Conservation (phyloP, 2,888 invertebrate genomes). For the Coremacera marginata region DNA sequence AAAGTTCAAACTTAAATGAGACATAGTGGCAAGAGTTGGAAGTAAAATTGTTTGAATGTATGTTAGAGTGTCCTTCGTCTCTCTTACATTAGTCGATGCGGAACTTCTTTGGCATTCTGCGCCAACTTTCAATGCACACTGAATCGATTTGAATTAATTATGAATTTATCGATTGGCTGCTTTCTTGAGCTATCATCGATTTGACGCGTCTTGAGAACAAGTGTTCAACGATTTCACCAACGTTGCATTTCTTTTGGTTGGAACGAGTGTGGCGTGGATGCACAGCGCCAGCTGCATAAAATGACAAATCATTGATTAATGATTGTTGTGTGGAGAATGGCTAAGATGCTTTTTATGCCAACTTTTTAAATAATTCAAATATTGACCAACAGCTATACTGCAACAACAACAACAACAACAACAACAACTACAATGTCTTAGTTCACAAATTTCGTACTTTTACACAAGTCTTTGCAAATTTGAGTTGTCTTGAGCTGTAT, state of each 20-base stretch:
- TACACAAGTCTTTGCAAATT: background rate
- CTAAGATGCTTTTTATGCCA: background rate
- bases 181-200: background rate
- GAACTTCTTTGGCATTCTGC: too few relatives aligned
- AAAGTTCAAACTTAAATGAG: too few relatives aligned
- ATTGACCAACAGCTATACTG: slow-evolving; percentile 24
- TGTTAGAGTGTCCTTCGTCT: too few relatives aligned
- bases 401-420: slow-evolving; percentile 29
- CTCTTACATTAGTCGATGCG: too few relatives aligned
- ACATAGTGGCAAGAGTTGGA: too few relatives aligned
- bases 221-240: slow-evolving; percentile 4
- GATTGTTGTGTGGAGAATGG: slow-evolving; percentile 16
- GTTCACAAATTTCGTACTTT: background rate
- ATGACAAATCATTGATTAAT: slow-evolving; percentile 37
- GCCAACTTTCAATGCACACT: too few relatives aligned
- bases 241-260: background rate
- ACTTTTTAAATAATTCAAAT: background rate
- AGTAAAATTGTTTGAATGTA: too few relatives aligned
- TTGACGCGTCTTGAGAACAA: slow-evolving; percentile 4
- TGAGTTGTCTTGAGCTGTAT: background rate
- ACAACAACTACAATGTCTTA: slow-evolving; percentile 26
- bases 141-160: too few relatives aligned
- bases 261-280: background rate
- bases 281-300: background rate
- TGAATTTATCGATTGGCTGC: background rate